Evolutionary conservation across 2,113 vertebrate genomes (phyloP), one percentile per base, ranked within the genome.

Genomic region (Notothenia coriiceps): DNA sequence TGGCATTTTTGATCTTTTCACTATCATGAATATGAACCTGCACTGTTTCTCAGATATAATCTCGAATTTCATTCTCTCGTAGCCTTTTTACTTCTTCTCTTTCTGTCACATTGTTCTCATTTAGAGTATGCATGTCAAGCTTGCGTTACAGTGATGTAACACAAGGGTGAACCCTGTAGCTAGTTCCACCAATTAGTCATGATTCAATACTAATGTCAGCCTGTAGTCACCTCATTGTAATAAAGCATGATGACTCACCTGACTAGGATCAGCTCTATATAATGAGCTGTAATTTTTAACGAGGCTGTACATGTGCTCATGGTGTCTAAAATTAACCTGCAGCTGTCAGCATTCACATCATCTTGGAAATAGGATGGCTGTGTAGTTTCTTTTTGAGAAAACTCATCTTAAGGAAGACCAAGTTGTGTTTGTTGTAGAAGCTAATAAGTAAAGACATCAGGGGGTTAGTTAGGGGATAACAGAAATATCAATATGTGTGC

Each of bases 111-210:
- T 11, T 35, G 17, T 43, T 69, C 18, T 52, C 44, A 64, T 59
- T 75, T 62, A 40, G 12, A 49, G 20, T 40, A 50, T 35, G 25
- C 49, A n/a, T 47, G 74, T 82, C 74, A 73, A 69, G 43, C 44
- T 54, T 68, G 33, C 50, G 22, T 60, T 83, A 5, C 62, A 79
- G 65, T 82, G 54, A 79, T 82, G 52, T 63, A 51, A 67, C 22
- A 70, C 8, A 25, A 47, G 33, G 11, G 50, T 66, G 47, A 71
- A 79, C n/a, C 64, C 43, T 54, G 35, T 51, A 54, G 55, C 25
- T 40, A 50, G 46, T 49, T 71, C 18, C 67, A 50, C 57, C 44
- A 86, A 52, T 86, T 70, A 80, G 4, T 68, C 25, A 11, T 54
- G 18, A 81, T 74, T 50, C 22, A 65, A 47, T 54, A 72, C 25